Base-by-base conservation (phyloP, 2,888 invertebrate genomes). In the Drosophila recens region DNA sequence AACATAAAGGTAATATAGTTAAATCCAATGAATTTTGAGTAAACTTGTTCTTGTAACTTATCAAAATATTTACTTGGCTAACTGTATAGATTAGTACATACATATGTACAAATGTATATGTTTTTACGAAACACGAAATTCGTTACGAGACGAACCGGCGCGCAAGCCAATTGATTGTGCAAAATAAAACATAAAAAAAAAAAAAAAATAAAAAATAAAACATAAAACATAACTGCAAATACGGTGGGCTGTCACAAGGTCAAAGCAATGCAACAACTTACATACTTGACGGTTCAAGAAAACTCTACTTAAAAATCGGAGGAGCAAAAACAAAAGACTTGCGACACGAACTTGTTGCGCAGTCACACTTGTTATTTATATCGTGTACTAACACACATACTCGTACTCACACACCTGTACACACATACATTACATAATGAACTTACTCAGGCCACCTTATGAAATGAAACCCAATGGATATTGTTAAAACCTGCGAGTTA, bases 311-410 rank as follows among this genome's bases (percentile, higher is more conserved):
- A 61, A 59, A 62, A 70, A 40, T 36, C 13, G 51, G 51, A 63
- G 57, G 59, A 75, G 48, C 59, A 67, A 59, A 76, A 72, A 79
- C 77, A 67, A 80, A 83, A 83, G 76, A 83, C 80, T 84, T 72
- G 67, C 72, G 76, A 73, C 67, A 84, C 80, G 68, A 80, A 82
- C 83, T 75, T 75, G 79, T 72, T 75, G 79, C 64, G 57, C 64
- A 75, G 52, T 64, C 75, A 58, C 64, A 75, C 75, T 75, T 75
- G 68, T 54, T 64, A 75, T 75, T 75, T 75, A 68, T 75, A 75
- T 72, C 75, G 61, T 67, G 75, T 75, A 67, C 75, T 66, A 58
- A 58, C 17, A 10, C 51, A 23, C 36, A 46, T 23, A 46, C 57
- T n/a, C 20, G 27, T 13, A 53, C 3, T 38, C n/a, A 13, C 51